Evolutionary conservation across 2,797 vertebrate genomes (phyloP).

Genomic region (Triplophysa yarkandensis): DNA sequence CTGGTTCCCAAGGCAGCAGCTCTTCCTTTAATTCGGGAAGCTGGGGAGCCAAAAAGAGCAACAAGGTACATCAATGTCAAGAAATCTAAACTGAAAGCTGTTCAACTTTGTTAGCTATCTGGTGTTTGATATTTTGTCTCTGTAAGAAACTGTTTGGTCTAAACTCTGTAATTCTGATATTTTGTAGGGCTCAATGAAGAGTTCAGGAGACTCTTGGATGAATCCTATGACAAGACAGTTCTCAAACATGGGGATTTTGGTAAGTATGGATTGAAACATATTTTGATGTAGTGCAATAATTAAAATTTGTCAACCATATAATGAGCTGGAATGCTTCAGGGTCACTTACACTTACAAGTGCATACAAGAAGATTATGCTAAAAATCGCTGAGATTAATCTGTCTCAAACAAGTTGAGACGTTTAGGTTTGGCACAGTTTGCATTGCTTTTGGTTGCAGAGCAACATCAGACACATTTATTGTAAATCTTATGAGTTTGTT

Average conservation of each 20-base stretch:
- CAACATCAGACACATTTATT: not conserved
- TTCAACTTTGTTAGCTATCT: not conserved
- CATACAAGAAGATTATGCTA: not conserved
- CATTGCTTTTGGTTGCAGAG: not conserved
- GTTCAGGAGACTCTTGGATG: slow-evolving; percentile 93
- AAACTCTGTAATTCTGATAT: not conserved
- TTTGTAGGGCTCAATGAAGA: slow-evolving; percentile 85
- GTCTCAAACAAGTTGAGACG: not conserved
- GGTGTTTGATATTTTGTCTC: not conserved
- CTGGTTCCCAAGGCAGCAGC: slow-evolving; percentile 95
- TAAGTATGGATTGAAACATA: slow-evolving; percentile 66
- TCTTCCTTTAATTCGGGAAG: slow-evolving; percentile 88
- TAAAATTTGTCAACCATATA: too few species aligned
- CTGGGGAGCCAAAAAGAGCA: slow-evolving; percentile 93
- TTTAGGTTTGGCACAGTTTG: not conserved
- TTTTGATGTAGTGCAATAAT: too few species aligned
- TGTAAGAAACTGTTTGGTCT: not conserved
- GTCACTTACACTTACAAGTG: not conserved
- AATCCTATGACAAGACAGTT: slow-evolving; percentile 95
- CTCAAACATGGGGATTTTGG: slow-evolving; percentile 96
- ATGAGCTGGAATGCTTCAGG: not conserved
- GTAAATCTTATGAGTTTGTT: not conserved
- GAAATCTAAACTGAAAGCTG: not conserved
- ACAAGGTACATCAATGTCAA: slow-evolving; percentile 79
- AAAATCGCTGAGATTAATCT: not conserved